Percentiles rank a stretch among this genome's conserved stretches.
These are phyloP conservation scores for Chelidonichthys spinosus DNA, from an alignment of 2,797 vertebrate species.

Conservation along the genomic window DNA sequence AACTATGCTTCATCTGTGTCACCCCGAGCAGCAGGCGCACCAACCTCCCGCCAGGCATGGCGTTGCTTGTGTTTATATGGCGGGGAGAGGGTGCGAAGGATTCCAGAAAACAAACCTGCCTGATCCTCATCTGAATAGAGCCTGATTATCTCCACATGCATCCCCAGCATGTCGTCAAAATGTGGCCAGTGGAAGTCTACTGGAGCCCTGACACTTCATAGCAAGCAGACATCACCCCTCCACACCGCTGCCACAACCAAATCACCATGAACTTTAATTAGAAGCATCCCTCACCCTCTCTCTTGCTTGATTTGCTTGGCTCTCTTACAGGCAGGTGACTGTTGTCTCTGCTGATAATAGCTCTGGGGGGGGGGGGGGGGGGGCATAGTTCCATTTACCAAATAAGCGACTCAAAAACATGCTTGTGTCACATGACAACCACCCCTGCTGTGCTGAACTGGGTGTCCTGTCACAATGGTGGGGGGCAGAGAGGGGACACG, in stretches of 20 bases:
- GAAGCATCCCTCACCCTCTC: conserved; percentile 34
- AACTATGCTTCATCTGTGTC: conserved; percentile 46
- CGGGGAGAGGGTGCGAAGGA: conserved; percentile 46
- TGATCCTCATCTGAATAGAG: conserved; percentile 74
- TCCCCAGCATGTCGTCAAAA: conserved; percentile 53
- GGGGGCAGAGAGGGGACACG: background rate
- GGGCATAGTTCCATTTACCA: conserved; percentile 40
- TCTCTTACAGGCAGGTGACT: conserved; percentile 64
- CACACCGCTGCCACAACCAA: conserved; percentile 23
- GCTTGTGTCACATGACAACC: conserved; percentile 26
- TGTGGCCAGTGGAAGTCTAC: conserved; percentile 52
- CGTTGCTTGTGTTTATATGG: conserved; percentile 54
- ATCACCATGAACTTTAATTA: conserved; percentile 64
- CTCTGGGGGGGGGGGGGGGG: conserved; percentile 29
- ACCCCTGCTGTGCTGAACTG: conserved; percentile 40
- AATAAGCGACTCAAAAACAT: conserved; percentile 49
- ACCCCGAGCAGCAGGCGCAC: conserved; percentile 28
- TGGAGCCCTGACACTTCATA: conserved; percentile 40
- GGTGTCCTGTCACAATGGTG: conserved; percentile 48
- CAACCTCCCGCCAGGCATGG: conserved; percentile 49
- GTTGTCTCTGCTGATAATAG: conserved; percentile 56
- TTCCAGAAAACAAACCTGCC: conserved; percentile 72
- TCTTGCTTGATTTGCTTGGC: conserved; percentile 61
- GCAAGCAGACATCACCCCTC: conserved; percentile 33
- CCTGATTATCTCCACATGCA: conserved; percentile 72